These are phyloP conservation scores for Noctua fimbriata DNA, from an alignment of 2,888 invertebrate species.

Conservation along the genomic window DNA sequence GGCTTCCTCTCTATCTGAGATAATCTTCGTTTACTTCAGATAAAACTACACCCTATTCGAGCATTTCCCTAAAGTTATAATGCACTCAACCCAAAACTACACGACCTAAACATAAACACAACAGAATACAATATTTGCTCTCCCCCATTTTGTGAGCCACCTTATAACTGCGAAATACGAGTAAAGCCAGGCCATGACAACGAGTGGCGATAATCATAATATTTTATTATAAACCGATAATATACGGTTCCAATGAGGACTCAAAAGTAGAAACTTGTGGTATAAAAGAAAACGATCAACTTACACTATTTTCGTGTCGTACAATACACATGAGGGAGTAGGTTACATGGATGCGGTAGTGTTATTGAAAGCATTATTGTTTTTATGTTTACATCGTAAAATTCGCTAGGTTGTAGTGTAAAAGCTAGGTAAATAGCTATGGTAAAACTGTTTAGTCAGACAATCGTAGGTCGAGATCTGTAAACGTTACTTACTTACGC, in stretches of 20 bases:
- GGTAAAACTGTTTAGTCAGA: background rate
- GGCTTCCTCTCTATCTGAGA: background rate
- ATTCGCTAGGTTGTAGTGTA: background rate
- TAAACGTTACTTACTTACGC: background rate
- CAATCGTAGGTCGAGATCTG: too few relatives aligned
- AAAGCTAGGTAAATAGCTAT: background rate
- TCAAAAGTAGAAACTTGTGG: conserved; percentile 56
- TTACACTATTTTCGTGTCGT: conserved; percentile 44
- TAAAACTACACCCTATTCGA: background rate
- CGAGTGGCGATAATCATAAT: conserved; percentile 61
- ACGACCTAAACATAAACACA: conserved; percentile 44
- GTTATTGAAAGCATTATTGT: conserved; percentile 2
- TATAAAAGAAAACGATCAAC: conserved; percentile 61
- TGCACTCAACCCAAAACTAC: conserved; percentile 8
- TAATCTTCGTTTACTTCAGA: background rate
- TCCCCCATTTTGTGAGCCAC: conserved; percentile 36
- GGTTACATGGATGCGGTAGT: conserved; percentile 23
- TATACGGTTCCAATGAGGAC: conserved; percentile 56
- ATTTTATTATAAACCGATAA: conserved; percentile 67
- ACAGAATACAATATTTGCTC: conserved; percentile 53
- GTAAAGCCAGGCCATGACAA: conserved; percentile 40
- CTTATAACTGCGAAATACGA: conserved; percentile 53
- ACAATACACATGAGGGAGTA: conserved; percentile 19
- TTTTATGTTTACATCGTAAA: background rate
- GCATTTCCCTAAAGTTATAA: background rate